These are phyloP conservation scores for Bombus breviceps DNA, from an alignment of 1,140 invertebrate genomes.

Conservation along the genomic window DNA sequence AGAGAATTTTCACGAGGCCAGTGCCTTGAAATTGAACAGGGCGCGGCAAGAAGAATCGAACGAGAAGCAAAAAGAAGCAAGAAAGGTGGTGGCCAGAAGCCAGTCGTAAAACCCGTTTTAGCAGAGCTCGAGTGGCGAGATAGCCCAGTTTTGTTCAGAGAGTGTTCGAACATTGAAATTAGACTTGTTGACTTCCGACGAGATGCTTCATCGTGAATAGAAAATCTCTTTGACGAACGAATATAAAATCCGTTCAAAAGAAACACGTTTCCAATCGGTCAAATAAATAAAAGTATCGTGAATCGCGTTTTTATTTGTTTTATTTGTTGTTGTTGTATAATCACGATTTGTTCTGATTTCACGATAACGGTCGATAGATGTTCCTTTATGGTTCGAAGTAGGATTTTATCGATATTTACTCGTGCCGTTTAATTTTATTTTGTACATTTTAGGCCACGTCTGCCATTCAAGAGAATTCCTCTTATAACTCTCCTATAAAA, in stretches of 20 bases:
- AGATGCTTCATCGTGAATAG: not conserved
- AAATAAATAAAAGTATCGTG: not conserved
- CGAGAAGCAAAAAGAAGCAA: constrained; percentile 22
- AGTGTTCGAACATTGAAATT: constrained; percentile 45
- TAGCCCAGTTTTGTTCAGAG: constrained; percentile 40
- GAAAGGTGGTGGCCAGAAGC: constrained; percentile 44
- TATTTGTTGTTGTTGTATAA: too few relatives aligned
- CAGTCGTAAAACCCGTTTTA: constrained; percentile 56
- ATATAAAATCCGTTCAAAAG: not conserved
- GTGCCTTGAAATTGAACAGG: not conserved
- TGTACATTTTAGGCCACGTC: too few relatives aligned
- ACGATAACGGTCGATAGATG: too few relatives aligned
- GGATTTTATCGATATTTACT: too few relatives aligned
- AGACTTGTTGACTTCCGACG: constrained; percentile 13
- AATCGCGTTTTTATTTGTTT: too few relatives aligned
- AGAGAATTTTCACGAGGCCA: not conserved
- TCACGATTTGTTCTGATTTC: too few relatives aligned
- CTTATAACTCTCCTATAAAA: too few relatives aligned
- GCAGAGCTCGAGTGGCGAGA: constrained; percentile 40
- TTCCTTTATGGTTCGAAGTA: too few relatives aligned
- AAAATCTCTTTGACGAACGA: not conserved
- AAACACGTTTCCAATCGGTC: not conserved
- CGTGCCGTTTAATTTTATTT: too few relatives aligned
- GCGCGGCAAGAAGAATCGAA: constrained; percentile 15
- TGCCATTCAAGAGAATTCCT: too few relatives aligned